Evolutionary conservation across 2,888 invertebrate species (phyloP).

Genomic region (Notodonta ziczac): DNA sequence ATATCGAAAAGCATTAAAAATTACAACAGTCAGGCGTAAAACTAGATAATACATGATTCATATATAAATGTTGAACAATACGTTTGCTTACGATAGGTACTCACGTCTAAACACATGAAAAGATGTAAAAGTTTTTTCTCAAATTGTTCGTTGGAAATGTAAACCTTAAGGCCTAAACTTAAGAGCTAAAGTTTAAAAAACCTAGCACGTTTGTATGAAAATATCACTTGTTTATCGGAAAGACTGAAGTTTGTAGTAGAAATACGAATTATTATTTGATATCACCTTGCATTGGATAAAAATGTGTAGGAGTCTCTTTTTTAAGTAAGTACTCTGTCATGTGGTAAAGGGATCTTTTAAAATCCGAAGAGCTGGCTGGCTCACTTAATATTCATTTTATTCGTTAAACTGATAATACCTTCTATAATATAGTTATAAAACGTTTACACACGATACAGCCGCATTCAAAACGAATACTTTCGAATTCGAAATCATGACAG

Average conservation of each 20-base stretch:
- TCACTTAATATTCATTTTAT: not conserved
- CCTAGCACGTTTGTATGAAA: slow-evolving; percentile 62
- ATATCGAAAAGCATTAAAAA: slow-evolving; percentile 18
- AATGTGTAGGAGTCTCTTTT: slow-evolving; percentile 9
- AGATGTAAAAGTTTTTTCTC: slow-evolving; percentile 42
- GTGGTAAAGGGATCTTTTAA: not conserved
- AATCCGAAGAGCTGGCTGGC: not conserved
- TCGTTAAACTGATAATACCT: no score
- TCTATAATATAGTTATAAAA: no score
- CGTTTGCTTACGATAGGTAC: slow-evolving; percentile 42
- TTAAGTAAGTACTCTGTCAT: not conserved
- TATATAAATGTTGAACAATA: slow-evolving; percentile 47
- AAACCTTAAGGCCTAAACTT: slow-evolving; percentile 57
- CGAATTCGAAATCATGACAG: slow-evolving; percentile 13
- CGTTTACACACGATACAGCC: not conserved
- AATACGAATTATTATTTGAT: slow-evolving; percentile 18
- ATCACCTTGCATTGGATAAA: slow-evolving; percentile 20
- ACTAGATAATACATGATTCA: slow-evolving; percentile 36
- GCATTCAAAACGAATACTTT: not conserved
- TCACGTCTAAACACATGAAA: slow-evolving; percentile 53
- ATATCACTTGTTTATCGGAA: slow-evolving; percentile 76
- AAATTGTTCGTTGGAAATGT: slow-evolving; percentile 74
- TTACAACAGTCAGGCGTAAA: slow-evolving; percentile 36
- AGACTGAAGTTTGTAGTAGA: slow-evolving; percentile 50
- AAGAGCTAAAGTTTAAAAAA: slow-evolving; percentile 60